These are phyloP conservation scores for Ptilodon capucinus DNA, from an alignment of 2,888 invertebrate genomes.

Conservation along the genomic window DNA sequence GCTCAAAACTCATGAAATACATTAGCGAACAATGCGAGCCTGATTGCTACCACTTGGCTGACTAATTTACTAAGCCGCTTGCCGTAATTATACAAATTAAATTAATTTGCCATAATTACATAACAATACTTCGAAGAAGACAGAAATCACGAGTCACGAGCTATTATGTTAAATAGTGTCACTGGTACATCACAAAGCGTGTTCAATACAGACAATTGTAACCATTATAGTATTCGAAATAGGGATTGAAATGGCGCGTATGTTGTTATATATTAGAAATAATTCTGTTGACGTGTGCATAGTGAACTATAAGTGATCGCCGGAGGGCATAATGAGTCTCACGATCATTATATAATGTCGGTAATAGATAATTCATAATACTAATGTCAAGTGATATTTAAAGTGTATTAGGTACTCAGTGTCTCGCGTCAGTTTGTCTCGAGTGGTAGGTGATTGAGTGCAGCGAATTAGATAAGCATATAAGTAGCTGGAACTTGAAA, in stretches of 20 bases:
- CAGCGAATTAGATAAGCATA: constrained; percentile 71
- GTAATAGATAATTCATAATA: constrained; percentile 76
- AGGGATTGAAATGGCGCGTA: constrained; percentile 14
- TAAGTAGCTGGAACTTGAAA: constrained; percentile 54
- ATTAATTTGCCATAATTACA: constrained; percentile 25
- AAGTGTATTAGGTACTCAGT: constrained; percentile 67
- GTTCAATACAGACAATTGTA: constrained; percentile 11
- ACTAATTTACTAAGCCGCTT: constrained; percentile 18
- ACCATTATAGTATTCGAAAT: constrained; percentile 13
- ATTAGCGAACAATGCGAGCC: neutral
- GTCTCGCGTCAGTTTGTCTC: constrained; percentile 52
- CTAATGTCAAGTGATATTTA: constrained; percentile 76
- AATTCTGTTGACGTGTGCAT: constrained; percentile 27
- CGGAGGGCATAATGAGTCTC: constrained; percentile 59
- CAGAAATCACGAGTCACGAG: constrained; percentile 22
- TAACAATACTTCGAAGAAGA: constrained; percentile 17
- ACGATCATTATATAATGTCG: constrained; percentile 64
- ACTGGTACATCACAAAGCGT: constrained; percentile 15
- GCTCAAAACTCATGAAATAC: neutral
- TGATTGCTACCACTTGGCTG: constrained; percentile 1
- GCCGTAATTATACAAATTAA: constrained; percentile 18
- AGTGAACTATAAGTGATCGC: constrained; percentile 52
- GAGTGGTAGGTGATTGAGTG: constrained; percentile 65
- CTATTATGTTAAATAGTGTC: constrained; percentile 26
- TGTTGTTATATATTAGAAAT: constrained; percentile 18